Percentiles rank a stretch among this genome's conserved stretches.
phyloP scores from a whole-genome alignment of 2,797 vertebrate genomes.

The Gallinago solitaria region DNA sequence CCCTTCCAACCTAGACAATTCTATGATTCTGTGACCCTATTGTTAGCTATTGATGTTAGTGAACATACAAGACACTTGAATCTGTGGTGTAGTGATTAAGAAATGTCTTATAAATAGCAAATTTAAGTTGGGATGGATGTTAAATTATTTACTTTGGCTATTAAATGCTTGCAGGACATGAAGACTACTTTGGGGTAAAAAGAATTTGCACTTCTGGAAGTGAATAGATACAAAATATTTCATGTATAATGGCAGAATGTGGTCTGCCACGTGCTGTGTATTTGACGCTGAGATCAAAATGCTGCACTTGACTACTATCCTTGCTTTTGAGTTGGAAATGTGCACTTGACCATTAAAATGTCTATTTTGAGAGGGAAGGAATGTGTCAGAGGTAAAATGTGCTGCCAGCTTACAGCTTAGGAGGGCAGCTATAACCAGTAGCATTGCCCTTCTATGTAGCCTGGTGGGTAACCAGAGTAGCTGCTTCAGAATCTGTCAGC shows the following conservation, averaged over 20 bases:
- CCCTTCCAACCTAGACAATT: no score
- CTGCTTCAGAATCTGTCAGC: neutral
- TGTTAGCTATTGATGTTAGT: neutral
- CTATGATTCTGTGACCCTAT: no score
- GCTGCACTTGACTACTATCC: neutral
- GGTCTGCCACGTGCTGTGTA: neutral
- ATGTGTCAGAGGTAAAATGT: neutral
- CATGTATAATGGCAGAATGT: neutral
- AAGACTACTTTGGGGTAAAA: neutral
- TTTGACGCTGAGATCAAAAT: neutral
- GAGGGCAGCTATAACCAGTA: neutral
- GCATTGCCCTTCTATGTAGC: neutral
- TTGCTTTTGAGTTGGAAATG: neutral
- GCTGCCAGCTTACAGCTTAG: neutral
- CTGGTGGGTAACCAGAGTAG: neutral
- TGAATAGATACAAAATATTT: neutral
- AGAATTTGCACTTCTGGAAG: neutral
- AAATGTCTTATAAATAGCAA: neutral
- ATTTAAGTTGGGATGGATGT: neutral
- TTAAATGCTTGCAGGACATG: neutral
- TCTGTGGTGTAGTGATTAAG: neutral
- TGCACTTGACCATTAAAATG: neutral
- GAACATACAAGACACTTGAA: neutral
- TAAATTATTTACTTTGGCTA: neutral
- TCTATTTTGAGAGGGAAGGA: neutral